Evolutionary conservation across 2,113 vertebrate species (phyloP).

Genomic region (Suricata suricatta): DNA sequence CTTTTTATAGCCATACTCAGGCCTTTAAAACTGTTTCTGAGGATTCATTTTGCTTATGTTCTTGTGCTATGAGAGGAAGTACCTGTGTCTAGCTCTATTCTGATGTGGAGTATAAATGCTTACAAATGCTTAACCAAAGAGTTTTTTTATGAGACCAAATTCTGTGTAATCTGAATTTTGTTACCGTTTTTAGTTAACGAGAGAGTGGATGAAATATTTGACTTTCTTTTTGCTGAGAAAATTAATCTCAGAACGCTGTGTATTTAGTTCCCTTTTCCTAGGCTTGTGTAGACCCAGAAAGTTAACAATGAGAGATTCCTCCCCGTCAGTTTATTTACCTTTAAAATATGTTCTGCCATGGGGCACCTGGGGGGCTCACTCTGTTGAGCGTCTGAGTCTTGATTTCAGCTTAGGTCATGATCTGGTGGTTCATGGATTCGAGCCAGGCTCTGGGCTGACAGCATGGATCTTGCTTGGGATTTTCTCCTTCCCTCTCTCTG

Average conservation of each 20-base stretch:
- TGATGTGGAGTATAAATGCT: not conserved
- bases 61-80: not conserved
- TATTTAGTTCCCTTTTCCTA: not conserved
- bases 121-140: not conserved
- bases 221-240: slow-evolving; percentile 9
- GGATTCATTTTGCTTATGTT: not conserved
- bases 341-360: slow-evolving; percentile 12
- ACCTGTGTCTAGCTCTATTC: not conserved
- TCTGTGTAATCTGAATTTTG: not conserved
- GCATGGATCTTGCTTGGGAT: too few species aligned
- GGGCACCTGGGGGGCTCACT: too few species aligned
- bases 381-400: too few species aligned
- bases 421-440: too few species aligned
- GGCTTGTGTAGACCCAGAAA: not conserved
- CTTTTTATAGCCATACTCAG: not conserved
- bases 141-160: not conserved
- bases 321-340: not conserved
- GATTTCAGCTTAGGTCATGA: too few species aligned
- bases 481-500: too few species aligned
- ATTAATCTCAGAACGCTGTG: not conserved
- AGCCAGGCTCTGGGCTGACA: too few species aligned
- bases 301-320: not conserved
- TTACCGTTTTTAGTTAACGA: not conserved
- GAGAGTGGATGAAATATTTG: not conserved
- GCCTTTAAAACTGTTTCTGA: not conserved